Base-by-base conservation (phyloP, 2,797 vertebrate species). In the Chaetodon trifasciatus region DNA sequence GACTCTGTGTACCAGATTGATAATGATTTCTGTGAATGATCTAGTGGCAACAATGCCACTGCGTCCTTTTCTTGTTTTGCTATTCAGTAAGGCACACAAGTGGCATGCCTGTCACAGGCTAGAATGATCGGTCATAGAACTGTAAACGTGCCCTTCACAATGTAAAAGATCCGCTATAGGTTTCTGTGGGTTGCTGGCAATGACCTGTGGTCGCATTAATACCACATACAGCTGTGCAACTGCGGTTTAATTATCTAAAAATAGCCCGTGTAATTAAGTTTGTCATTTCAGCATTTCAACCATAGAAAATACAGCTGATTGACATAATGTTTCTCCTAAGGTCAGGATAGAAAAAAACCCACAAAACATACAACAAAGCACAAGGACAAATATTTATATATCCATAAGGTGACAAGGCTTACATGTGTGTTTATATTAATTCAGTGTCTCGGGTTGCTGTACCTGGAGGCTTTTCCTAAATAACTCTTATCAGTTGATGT, bases 101-200 rank as follows among this genome's bases (percentile, higher is more conserved):
- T 74, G 70, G 21, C 68, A 74, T 83, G 47, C 2, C 72, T 84
- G 82, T 79, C 62, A 71, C 61, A 46, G 50, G 67, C 91, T 83
- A 73, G 89, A 93, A 93, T 68, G 55, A 83, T 93, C 91, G 77
- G 74, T 85, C 82, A 78, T 1, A 67, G 64, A 63, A 35, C 67
- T 55, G 71, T 5, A 62, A 32, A 63, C 65, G 79, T 66, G 61
- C 15, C 40, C 42, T n/a, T 70, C 39, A 85, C 88, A 89, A 75
- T 83, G 84, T 78, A 16, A 76, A 55, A 66, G 28, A 81, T 71
- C 63, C 52, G 70, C 72, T 23, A 23, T 1, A 56, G 55, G 15
- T 71, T 85, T 73, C 60, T 84, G 78, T 49, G 9, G 42, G 63
- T 35, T 76, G 62, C 78, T 83, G 55, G 66, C 42, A 78, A 70